phyloP scores from a whole-genome alignment of 1,140 invertebrate species.

The Branchinecta lindahli region DNA sequence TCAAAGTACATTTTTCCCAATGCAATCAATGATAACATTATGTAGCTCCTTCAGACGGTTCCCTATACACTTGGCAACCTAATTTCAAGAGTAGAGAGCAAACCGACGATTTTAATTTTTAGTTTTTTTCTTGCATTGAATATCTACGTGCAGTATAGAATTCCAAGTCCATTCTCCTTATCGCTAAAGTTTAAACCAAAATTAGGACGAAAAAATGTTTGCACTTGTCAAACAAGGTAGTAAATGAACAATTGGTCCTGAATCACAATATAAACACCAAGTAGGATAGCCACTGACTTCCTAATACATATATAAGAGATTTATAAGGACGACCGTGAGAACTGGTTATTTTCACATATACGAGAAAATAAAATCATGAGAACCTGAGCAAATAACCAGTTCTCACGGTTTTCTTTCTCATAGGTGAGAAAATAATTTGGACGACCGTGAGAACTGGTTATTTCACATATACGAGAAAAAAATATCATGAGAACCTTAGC shows the following conservation, averaged over 20 bases:
- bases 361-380: background rate
- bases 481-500: no score
- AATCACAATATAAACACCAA: background rate
- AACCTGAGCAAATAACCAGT: no score
- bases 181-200: background rate
- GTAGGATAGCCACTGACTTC: background rate
- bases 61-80: no score
- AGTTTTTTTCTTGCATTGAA: constrained; percentile 23
- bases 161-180: background rate
- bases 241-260: background rate
- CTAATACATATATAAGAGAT: background rate
- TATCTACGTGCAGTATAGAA: background rate
- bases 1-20: background rate
- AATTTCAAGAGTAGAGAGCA: background rate
- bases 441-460: background rate
- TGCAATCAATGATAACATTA: background rate
- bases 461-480: no score
- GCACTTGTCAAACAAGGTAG: no score
- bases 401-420: background rate
- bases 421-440: background rate
- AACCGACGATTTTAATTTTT: background rate
- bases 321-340: background rate
- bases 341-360: background rate
- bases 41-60: no score
- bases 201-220: background rate